phyloP scores from a whole-genome alignment of 1,140 invertebrate genomes.

The Meloidogyne floridensis region DNA sequence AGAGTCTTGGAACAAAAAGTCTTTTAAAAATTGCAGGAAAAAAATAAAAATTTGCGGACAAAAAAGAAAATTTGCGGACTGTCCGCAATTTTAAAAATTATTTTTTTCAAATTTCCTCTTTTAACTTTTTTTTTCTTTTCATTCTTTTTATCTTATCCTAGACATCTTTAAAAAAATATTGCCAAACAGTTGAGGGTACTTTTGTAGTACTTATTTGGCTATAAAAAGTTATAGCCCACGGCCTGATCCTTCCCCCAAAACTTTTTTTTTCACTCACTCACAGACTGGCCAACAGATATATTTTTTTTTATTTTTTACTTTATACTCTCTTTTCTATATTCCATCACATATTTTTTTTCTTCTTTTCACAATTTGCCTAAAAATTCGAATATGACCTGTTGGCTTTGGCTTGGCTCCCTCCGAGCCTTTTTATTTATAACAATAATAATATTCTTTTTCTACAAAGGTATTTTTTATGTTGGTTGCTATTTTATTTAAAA shows the following conservation, averaged over 20 bases:
- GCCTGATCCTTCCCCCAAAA: neutral
- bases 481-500: neutral
- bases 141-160: neutral
- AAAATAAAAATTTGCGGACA: neutral
- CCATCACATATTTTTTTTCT: neutral
- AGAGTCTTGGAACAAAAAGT: neutral
- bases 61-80: neutral
- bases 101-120: neutral
- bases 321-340: neutral
- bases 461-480: neutral
- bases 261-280: neutral
- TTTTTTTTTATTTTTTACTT: too few relatives aligned
- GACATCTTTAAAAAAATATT: neutral
- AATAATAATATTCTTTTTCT: neutral
- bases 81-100: neutral
- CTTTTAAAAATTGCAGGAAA: neutral
- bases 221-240: neutral
- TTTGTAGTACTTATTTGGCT: conserved; percentile 2
- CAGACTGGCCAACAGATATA: neutral
- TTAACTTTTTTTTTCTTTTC: too few relatives aligned
- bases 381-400: conserved; percentile 9
- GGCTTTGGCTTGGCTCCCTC: conserved; percentile 7
- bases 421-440: neutral
- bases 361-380: conserved; percentile 1
- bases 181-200: neutral